Conservation (phyloP, 2,888 invertebrate species). For the Argyresthia goedartella region DNA sequence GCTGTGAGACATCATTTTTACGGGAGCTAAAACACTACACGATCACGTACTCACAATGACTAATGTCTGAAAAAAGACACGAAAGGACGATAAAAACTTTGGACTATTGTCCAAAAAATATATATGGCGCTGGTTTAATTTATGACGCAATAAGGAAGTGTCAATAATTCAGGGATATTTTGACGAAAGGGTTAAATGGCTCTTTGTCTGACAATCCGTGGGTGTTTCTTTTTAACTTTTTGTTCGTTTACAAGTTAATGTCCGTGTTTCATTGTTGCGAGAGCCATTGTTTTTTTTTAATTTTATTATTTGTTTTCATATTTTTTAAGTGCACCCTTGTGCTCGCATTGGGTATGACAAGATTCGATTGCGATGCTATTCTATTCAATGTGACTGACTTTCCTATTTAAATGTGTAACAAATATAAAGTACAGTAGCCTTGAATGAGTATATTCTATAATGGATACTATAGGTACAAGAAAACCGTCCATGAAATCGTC, state of each 20-base stretch:
- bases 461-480: too few species aligned
- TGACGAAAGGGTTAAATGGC: conserved; percentile 65
- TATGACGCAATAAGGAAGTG: conserved; percentile 67
- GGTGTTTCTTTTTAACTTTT: conserved; percentile 49
- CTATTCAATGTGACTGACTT: too few species aligned
- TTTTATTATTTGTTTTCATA: conserved; percentile 55
- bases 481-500: too few species aligned
- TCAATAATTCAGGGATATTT: conserved; percentile 45
- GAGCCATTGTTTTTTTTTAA: conserved; percentile 44
- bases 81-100: conserved; percentile 7
- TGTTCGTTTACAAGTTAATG: conserved; percentile 36
- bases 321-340: conserved; percentile 32
- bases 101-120: conserved; percentile 7
- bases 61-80: neutral
- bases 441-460: too few species aligned
- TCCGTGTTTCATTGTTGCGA: conserved; percentile 42
- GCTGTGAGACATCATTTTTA: too few species aligned
- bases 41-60: neutral
- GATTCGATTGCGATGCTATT: too few species aligned
- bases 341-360: too few species aligned
- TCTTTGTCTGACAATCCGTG: conserved; percentile 45
- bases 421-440: too few species aligned
- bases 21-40: too few species aligned
- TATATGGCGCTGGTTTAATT: conserved; percentile 48
- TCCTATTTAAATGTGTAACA: too few species aligned